phyloP scores from a whole-genome alignment of 2,888 invertebrate genomes.

The Hymenopus coronatus region DNA sequence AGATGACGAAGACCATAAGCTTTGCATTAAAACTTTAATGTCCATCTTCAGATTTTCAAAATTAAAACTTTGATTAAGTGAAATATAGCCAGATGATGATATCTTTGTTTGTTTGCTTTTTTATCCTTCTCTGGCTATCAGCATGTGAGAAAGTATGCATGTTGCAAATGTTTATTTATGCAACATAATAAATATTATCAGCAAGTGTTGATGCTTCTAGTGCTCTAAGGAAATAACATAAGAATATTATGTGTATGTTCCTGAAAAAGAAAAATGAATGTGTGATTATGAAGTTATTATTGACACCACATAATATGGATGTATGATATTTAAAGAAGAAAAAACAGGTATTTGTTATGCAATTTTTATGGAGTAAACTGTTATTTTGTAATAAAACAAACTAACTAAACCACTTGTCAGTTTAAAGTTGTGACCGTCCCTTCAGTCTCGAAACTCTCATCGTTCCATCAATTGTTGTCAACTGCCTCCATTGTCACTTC shows the following conservation, averaged over 20 bases:
- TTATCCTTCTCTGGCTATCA: constrained; percentile 2
- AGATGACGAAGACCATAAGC: background rate
- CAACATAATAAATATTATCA: constrained; percentile 9
- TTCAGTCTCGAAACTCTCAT: no score
- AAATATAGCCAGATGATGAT: background rate
- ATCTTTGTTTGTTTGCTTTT: background rate
- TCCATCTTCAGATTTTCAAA: background rate
- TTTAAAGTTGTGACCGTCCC: background rate
- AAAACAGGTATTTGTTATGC: constrained; percentile 28
- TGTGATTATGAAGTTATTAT: constrained; percentile 1
- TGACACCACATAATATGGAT: background rate
- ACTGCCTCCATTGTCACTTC: no score
- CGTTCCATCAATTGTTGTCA: no score
- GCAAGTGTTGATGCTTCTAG: constrained; percentile 15
- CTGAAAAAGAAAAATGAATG: constrained; percentile 2
- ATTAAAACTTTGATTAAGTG: background rate
- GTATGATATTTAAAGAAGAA: constrained; percentile 3
- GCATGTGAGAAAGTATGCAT: constrained; percentile 7
- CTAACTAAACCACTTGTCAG: background rate
- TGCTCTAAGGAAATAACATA: constrained; percentile 10
- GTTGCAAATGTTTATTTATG: background rate
- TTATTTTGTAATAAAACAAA: constrained; percentile 30
- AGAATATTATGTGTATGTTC: constrained; percentile 17
- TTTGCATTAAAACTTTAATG: background rate
- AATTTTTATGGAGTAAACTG: constrained; percentile 30